Evolutionary conservation across 2,797 vertebrate genomes (phyloP).

Genomic region (Remorina albescens): DNA sequence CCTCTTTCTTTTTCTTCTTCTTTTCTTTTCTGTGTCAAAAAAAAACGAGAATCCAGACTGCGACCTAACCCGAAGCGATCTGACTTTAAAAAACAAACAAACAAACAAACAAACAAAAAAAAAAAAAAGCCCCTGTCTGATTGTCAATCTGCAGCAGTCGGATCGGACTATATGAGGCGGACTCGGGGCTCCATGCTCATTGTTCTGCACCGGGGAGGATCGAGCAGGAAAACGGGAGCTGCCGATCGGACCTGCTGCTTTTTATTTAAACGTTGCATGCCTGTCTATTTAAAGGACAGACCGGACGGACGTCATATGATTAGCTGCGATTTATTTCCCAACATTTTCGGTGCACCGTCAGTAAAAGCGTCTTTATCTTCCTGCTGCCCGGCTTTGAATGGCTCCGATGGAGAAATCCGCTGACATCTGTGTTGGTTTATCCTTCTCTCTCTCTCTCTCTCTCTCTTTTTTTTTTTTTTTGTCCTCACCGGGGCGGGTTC

Average conservation of each 20-base stretch:
- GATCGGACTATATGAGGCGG: conserved; percentile 32
- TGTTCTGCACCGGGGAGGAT: conserved; percentile 63
- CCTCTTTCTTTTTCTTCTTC: too few relatives aligned
- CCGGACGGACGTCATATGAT: conserved; percentile 65
- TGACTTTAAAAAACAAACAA: conserved; percentile 21
- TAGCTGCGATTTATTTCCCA: conserved; percentile 43
- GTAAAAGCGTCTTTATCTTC: conserved; percentile 63
- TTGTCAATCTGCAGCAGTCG: conserved; percentile 63
- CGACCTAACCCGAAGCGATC: conserved; percentile 31
- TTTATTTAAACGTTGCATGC: conserved; percentile 70
- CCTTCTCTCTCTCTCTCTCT: conserved; percentile 41
- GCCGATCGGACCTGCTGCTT: conserved; percentile 50
- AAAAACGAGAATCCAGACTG: conserved; percentile 47
- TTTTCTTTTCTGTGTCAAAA: conserved; percentile 24
- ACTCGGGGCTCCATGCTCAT: conserved; percentile 68
- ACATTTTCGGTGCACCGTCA: conserved; percentile 49
- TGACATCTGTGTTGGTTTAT: conserved; percentile 79
- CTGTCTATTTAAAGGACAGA: conserved; percentile 72
- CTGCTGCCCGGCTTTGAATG: conserved; percentile 50
- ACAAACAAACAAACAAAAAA: too few relatives aligned
- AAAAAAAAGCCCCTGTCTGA: too few relatives aligned
- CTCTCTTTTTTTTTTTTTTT: too few relatives aligned
- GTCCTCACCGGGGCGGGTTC: conserved; percentile 74
- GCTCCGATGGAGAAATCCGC: conserved; percentile 71
- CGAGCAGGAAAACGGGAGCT: conserved; percentile 18